Evolutionary conservation across 2,797 vertebrate species (phyloP).

Genomic region (Manis pentadactyla): DNA sequence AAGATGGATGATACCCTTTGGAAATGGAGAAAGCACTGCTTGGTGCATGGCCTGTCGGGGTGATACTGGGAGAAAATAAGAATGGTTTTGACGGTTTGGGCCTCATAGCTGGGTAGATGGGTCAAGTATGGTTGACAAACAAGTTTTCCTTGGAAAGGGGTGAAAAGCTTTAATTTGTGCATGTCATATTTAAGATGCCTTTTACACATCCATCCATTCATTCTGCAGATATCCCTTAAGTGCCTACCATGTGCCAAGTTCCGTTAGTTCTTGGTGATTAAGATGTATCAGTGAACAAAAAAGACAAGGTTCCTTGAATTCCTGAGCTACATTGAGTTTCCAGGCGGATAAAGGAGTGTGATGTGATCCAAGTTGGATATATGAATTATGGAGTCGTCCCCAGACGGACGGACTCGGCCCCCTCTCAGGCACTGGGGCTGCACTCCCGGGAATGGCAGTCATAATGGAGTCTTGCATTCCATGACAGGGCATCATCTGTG

Average conservation of each 20-base stretch:
- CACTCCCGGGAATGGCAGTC: neutral
- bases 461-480: neutral
- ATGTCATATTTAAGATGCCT: neutral
- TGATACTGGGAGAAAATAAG: neutral
- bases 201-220: neutral
- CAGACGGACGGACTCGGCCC: neutral
- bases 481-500: neutral
- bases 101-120: neutral
- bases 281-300: neutral
- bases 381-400: neutral
- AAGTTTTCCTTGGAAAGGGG: neutral
- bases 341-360: neutral
- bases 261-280: neutral
- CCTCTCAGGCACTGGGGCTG: neutral
- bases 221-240: neutral
- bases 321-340: neutral
- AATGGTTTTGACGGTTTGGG: neutral
- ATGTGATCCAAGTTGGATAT: neutral
- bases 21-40: neutral
- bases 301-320: neutral
- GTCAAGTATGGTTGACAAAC: neutral
- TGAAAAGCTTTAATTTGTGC: neutral
- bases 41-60: neutral
- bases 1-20: neutral
- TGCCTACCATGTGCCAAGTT: neutral